Evolutionary conservation across 2,797 vertebrate genomes (phyloP).

Genomic region (Spinus pinus): DNA sequence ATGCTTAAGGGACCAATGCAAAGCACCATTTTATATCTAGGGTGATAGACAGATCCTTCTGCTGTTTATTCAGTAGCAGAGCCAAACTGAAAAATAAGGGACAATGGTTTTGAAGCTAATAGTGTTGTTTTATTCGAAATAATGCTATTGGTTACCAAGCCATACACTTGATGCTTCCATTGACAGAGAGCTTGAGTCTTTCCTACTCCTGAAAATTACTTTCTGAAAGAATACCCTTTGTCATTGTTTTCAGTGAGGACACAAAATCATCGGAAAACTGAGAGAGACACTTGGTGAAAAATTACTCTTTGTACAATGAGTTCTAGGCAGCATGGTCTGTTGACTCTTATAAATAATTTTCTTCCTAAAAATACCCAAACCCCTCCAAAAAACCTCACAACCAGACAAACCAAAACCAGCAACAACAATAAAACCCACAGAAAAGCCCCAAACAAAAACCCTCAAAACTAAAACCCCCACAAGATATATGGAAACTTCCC

Average conservation of each 20-base stretch:
- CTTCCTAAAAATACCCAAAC: neutral
- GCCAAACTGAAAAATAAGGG: neutral
- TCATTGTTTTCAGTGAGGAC: neutral
- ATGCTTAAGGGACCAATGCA: neutral
- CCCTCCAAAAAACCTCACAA: neutral
- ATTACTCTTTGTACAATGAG: accelerated
- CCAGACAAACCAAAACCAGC: neutral
- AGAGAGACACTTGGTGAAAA: accelerated
- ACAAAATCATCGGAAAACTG: neutral
- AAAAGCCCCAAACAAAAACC: neutral
- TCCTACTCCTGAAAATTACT: neutral
- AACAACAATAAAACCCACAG: neutral
- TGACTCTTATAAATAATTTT: neutral
- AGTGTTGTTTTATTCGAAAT: neutral
- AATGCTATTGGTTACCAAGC: neutral
- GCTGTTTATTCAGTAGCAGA: neutral
- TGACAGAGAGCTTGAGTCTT: neutral
- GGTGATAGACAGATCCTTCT: neutral
- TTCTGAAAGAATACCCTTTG: neutral
- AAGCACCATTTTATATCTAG: neutral
- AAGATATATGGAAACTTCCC: neutral
- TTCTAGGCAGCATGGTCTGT: neutral
- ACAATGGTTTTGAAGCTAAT: neutral
- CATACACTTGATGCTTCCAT: neutral
- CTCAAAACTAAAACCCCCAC: neutral